Base-by-base conservation (phyloP, 2,113 vertebrate species). In the Nycticorax nycticorax region DNA sequence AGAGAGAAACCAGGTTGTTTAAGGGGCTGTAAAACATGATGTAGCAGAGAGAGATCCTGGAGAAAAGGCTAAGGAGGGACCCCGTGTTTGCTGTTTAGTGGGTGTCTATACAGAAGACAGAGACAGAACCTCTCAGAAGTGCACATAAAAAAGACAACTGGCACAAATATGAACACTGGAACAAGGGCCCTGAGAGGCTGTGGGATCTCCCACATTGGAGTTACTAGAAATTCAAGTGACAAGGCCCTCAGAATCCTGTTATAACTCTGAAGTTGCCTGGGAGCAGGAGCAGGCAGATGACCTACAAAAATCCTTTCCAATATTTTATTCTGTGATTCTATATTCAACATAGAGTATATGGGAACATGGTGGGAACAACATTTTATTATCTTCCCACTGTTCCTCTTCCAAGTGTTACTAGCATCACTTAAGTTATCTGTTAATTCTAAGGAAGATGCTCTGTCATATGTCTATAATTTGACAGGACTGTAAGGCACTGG, bases 11-110 rank as follows among this genome's bases (percentile, higher is more conserved):
- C 14, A 55, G 26, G 6, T 15, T 56, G 13, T 3, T 80, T 63
- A 50, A 67, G 19, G 14, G 12, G 5, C 13, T 2, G 0, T 35
- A n/a, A 55, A 12, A 64, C 8, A n/a, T 13, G 4, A 14, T 8
- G 4, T 23, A 77, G 6, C 26, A 94, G 53, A 80, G 18, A 27
- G 5, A 41, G 20, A 56, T 20, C 26, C 45, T 47, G 21, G 18
- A 84, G 35, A 47, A 91, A 73, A 91, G 9, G 22, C 30, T 60
- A 23, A 60, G 8, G 18, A 73, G 18, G 6, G 12, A 16, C 28
- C 3, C 23, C 28, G 3, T 52, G 27, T 64, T 8, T 21, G 67
- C 21, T 57, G 14, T 39, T 48, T 80, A 30, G 69, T 47, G 48
- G 28, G 20, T 47, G 63, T 8, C 20, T 73, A 11, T 48, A 35